Conservation (phyloP, 2,113 vertebrate genomes). For the Proteles cristata region DNA sequence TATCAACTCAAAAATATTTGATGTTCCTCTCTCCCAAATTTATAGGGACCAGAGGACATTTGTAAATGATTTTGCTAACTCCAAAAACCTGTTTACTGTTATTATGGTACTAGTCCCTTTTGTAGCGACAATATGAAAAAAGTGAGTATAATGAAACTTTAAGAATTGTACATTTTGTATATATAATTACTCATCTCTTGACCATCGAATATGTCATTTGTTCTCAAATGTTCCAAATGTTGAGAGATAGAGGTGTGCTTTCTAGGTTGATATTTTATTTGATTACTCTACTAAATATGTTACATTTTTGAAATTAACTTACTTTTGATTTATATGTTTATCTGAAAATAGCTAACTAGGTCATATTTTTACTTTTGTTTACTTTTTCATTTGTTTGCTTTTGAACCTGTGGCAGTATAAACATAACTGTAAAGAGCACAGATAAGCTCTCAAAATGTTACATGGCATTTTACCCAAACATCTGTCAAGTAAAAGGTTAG, state of each 20-base stretch:
- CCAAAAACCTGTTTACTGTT: background rate
- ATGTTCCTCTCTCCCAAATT: background rate
- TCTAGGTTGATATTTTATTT: background rate
- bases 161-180: background rate
- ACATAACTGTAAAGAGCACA: slow-evolving; percentile 83
- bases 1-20: background rate
- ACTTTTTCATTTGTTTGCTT: slow-evolving; percentile 80
- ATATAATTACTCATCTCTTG: slow-evolving; percentile 9
- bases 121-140: background rate
- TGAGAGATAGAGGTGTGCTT: background rate
- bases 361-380: slow-evolving; percentile 75
- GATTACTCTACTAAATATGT: slow-evolving; percentile 62
- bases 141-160: background rate
- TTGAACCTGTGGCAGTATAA: slow-evolving; percentile 79
- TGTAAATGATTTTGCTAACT: background rate
- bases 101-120: background rate
- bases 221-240: background rate
- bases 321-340: slow-evolving; percentile 46
- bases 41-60: background rate
- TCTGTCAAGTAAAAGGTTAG: slow-evolving; percentile 89
- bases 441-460: slow-evolving; percentile 87
- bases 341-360: slow-evolving; percentile 65
- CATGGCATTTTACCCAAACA: slow-evolving; percentile 85
- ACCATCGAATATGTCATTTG: background rate
- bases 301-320: slow-evolving; percentile 54